Evolutionary conservation across 2,888 invertebrate genomes (phyloP), one percentile per base, ranked within the genome.

Genomic region (Balanococcus diminutus): DNA sequence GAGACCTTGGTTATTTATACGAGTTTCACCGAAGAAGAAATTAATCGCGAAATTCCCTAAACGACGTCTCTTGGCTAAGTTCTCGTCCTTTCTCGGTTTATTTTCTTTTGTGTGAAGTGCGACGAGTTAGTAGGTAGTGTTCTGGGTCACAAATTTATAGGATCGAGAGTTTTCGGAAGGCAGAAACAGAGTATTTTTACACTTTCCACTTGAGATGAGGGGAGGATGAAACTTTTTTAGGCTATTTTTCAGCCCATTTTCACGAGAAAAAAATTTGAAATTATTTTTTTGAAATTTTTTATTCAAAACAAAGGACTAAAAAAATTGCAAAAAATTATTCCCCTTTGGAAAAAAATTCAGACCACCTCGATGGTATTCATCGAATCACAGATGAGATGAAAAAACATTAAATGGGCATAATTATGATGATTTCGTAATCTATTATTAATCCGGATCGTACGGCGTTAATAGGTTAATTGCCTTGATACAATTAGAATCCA

Each of bases 401-500:
- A n/a, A n/a, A n/a, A n/a, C n/a, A n/a, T n/a, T n/a, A n/a, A n/a
- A n/a, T n/a, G n/a, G n/a, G n/a, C n/a, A n/a, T n/a, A n/a, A n/a
- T n/a, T n/a, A n/a, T n/a, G n/a, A n/a, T n/a, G n/a, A 16, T 56
- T 56, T 56, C 36, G 81, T 82, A 28, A 46, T 82, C 81, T 25
- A 82, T 46, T 46, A 82, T 82, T 82, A 82, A 82, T 46, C 81
- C 46, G 81, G 81, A 4, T 72, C 36, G 32, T 32, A 28, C 0
- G 25, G 16, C 28, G 82, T 83, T 83, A 83, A 83, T 61, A 14
- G 82, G 82, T 83, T 83, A 83, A 83, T 83, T 83, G 61, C 82
- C 82, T 83, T 83, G 82, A 83, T 83, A 83, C 82, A 83, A 83
- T 83, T 83, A 31, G 32, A 28, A 46, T 61, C 82, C 61, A 83